A percentile compares a stretch with the other conserved stretches of the same genome.
Evolutionary conservation across 2,113 vertebrate genomes (phyloP).

Genomic region (Melanostigma gelatinosum): DNA sequence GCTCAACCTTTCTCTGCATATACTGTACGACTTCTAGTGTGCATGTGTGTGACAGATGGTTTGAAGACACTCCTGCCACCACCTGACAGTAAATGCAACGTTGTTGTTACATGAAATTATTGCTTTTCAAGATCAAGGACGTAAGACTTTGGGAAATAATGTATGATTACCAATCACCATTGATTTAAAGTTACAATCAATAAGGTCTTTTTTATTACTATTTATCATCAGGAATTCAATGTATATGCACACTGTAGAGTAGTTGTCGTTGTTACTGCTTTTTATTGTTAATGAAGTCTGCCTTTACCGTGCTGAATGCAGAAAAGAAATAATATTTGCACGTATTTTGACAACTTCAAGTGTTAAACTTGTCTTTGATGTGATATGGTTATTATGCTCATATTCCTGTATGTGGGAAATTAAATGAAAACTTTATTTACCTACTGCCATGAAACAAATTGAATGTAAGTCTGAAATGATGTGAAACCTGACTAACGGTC

Average conservation of each 20-base stretch:
- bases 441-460: neutral
- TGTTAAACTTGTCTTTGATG: neutral
- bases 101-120: neutral
- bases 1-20: conserved; percentile 54
- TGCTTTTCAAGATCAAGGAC: neutral
- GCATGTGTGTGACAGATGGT: conserved; percentile 32
- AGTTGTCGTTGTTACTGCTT: too few relatives aligned
- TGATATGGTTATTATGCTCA: neutral
- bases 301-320: neutral
- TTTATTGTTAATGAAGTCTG: neutral
- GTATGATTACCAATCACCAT: neutral
- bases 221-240: neutral
- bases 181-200: neutral
- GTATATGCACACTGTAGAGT: neutral
- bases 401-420: neutral
- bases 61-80: neutral
- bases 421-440: neutral
- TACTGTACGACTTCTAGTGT: conserved; percentile 8
- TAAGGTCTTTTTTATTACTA: too few relatives aligned
- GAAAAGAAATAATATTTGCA: neutral
- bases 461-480: neutral
- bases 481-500: neutral
- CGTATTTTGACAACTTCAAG: neutral
- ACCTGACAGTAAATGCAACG: neutral
- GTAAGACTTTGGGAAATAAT: neutral